These are phyloP conservation scores for Xiphias gladius DNA, from an alignment of 2,113 vertebrate species.

Conservation along the genomic window DNA sequence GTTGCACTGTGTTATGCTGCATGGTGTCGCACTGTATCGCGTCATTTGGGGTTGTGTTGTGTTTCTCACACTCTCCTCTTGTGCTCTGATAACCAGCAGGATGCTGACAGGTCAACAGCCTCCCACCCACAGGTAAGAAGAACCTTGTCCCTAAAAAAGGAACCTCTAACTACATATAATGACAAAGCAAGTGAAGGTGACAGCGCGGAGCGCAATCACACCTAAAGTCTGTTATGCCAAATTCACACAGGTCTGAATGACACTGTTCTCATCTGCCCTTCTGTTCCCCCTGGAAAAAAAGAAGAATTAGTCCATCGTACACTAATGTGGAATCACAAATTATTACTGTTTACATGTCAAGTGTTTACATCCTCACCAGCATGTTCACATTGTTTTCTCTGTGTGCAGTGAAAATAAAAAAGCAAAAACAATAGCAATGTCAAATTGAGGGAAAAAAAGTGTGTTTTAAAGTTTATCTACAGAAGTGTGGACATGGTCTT, in stretches of 20 bases:
- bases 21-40: background rate
- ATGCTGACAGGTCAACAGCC: slow-evolving; percentile 69
- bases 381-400: background rate
- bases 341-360: background rate
- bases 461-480: slow-evolving; percentile 4
- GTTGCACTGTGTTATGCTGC: background rate
- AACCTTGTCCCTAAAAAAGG: slow-evolving; percentile 39
- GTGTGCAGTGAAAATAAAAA: background rate
- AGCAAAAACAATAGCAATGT: background rate
- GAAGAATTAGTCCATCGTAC: background rate
- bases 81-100: slow-evolving; percentile 47
- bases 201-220: slow-evolving; percentile 32
- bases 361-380: background rate
- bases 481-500: background rate
- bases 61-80: slow-evolving; percentile 1
- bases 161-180: slow-evolving; percentile 35
- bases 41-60: slow-evolving; percentile 2
- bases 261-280: slow-evolving; percentile 2
- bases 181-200: slow-evolving; percentile 37
- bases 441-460: background rate
- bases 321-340: background rate
- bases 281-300: slow-evolving; percentile 9
- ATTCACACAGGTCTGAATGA: slow-evolving; percentile 27
- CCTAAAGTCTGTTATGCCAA: slow-evolving; percentile 17
- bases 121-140: slow-evolving; percentile 48